These are phyloP conservation scores for Drosophila buzzatii DNA, from an alignment of 2,888 invertebrate species.

Conservation along the genomic window DNA sequence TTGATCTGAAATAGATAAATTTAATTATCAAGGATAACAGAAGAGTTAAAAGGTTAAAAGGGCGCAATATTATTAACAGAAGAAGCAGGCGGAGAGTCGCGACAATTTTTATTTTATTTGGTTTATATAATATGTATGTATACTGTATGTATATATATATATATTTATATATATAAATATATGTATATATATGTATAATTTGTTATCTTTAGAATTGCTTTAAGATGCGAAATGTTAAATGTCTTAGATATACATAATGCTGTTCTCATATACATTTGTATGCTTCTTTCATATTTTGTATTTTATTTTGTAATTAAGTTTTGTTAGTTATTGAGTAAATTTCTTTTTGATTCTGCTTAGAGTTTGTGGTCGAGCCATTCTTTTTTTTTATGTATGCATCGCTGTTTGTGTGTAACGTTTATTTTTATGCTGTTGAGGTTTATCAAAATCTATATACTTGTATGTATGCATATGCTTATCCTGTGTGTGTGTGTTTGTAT, in stretches of 20 bases:
- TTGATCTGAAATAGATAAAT: background rate
- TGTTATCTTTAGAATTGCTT: slow-evolving; percentile 83
- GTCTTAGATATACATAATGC: slow-evolving; percentile 67
- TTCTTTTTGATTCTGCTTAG: slow-evolving; percentile 49
- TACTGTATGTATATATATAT: slow-evolving; percentile 43
- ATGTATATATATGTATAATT: slow-evolving; percentile 48
- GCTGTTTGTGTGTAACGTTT: slow-evolving; percentile 13
- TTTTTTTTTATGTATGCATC: background rate
- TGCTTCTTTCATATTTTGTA: slow-evolving; percentile 34
- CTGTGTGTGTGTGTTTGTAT: background rate
- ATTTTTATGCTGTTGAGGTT: slow-evolving; percentile 53
- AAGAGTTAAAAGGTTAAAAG: background rate
- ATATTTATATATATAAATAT: slow-evolving; percentile 38
- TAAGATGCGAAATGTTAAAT: slow-evolving; percentile 82
- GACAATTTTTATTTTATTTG: slow-evolving; percentile 76
- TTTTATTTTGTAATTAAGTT: slow-evolving; percentile 9
- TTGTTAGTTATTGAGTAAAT: slow-evolving; percentile 34
- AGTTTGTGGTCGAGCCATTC: slow-evolving; percentile 24
- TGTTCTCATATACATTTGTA: slow-evolving; percentile 55
- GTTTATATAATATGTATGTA: slow-evolving; percentile 73
- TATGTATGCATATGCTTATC: slow-evolving; percentile 6
- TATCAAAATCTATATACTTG: slow-evolving; percentile 67
- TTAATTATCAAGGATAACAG: background rate
- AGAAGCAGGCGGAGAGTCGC: slow-evolving; percentile 42
- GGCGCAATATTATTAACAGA: slow-evolving; percentile 8